Conservation (phyloP, 1,140 invertebrate genomes). For the Drosophila insularis region DNA sequence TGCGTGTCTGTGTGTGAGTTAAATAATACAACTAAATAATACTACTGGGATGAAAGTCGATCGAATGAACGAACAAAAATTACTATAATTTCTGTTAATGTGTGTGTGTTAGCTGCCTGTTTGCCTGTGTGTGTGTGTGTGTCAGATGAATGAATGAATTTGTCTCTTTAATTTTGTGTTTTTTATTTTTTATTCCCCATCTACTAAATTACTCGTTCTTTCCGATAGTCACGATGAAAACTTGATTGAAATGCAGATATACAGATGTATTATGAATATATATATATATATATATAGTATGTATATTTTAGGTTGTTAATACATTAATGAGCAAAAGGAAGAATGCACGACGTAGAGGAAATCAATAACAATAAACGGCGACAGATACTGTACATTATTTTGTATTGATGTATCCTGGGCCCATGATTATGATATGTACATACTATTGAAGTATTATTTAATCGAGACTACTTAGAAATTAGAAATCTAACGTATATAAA, state of each 20-base stretch:
- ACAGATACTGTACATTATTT: constrained; percentile 8
- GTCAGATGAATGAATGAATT: background rate
- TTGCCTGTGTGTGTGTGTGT: background rate
- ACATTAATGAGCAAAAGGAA: background rate
- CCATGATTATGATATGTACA: constrained; percentile 48
- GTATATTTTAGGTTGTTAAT: constrained; percentile 20
- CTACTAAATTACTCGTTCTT: background rate
- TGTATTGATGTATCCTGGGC: constrained; percentile 34
- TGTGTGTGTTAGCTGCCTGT: background rate
- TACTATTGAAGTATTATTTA: constrained; percentile 75
- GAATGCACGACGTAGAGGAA: constrained; percentile 2
- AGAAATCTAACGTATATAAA: constrained; percentile 13
- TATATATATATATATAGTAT: constrained; percentile 14
- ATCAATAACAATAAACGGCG: constrained; percentile 2
- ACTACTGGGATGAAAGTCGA: background rate
- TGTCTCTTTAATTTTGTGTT: background rate
- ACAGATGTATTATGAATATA: constrained; percentile 41
- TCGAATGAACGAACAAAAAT: background rate
- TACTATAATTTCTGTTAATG: background rate
- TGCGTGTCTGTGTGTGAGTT: background rate
- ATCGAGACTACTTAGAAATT: constrained; percentile 29
- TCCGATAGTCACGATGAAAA: constrained; percentile 19
- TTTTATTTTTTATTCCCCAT: background rate
- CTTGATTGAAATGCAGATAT: constrained; percentile 8
- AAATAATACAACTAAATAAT: background rate